Conservation (phyloP, 2,888 invertebrate genomes). For the Drosophila demipolita region DNA sequence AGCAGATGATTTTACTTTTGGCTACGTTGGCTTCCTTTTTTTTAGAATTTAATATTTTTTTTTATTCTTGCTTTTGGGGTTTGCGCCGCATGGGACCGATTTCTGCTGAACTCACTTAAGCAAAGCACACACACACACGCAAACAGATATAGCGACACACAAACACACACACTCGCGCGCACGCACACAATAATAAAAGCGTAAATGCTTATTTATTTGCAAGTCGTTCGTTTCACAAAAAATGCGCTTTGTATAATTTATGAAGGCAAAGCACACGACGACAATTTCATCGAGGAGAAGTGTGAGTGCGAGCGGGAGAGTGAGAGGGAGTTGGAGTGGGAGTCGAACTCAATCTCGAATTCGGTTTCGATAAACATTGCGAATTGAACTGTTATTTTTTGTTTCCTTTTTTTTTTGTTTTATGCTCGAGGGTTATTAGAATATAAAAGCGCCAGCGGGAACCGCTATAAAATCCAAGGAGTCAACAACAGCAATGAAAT, state of each 20-base stretch:
- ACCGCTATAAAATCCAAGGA: constrained; percentile 71
- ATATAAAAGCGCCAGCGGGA: constrained; percentile 58
- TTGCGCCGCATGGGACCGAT: constrained; percentile 78
- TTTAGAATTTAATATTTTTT: constrained; percentile 7
- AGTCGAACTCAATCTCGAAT: constrained; percentile 12
- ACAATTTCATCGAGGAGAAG: constrained; percentile 25
- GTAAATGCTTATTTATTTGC: constrained; percentile 81
- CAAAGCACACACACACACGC: constrained; percentile 23
- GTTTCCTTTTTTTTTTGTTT: constrained; percentile 35
- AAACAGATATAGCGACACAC: constrained; percentile 14
- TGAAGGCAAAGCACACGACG: constrained; percentile 80
- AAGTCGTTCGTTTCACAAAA: constrained; percentile 76
- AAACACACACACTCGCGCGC: constrained; percentile 15
- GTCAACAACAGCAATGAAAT: constrained; percentile 55
- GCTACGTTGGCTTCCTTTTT: constrained; percentile 17
- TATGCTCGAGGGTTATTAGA: constrained; percentile 53
- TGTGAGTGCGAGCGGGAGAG: constrained; percentile 8
- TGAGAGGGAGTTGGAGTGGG: constrained; percentile 16
- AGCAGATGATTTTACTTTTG: constrained; percentile 61
- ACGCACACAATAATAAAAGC: constrained; percentile 71
- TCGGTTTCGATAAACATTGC: constrained; percentile 64
- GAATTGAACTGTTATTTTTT: constrained; percentile 67
- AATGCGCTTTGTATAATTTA: constrained; percentile 80
- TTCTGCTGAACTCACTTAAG: constrained; percentile 63
- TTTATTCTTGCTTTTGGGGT: constrained; percentile 44